Conservation (phyloP, 2,797 vertebrate species). For the Mus minutoides region DNA sequence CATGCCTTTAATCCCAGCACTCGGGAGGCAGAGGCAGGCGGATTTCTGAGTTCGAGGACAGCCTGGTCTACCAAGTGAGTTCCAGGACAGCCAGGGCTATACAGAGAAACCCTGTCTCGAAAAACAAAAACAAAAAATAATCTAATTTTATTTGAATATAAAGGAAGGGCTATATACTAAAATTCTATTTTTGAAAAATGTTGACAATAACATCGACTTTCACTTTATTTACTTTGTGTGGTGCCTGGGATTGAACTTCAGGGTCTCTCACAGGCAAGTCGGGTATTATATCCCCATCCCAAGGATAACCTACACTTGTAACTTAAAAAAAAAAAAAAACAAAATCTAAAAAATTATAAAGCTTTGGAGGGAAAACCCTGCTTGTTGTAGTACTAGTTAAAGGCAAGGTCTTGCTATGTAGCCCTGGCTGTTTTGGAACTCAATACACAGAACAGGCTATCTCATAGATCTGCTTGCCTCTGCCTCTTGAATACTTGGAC, state of each 20-base stretch:
- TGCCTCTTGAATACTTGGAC: background rate
- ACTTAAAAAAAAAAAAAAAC: background rate
- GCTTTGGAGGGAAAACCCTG: slow-evolving; percentile 33
- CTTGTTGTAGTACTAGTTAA: background rate
- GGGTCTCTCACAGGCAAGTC: background rate
- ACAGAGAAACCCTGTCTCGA: no score
- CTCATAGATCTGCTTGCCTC: background rate
- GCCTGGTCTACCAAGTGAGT: no score
- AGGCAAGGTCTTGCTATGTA: background rate
- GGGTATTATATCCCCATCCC: background rate
- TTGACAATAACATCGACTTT: background rate
- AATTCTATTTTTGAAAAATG: slow-evolving; percentile 34
- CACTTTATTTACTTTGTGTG: background rate
- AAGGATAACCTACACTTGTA: background rate
- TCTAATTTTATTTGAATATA: slow-evolving; percentile 55
- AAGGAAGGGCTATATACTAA: background rate
- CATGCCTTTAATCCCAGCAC: no score
- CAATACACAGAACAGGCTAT: background rate
- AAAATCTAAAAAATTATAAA: slow-evolving; percentile 38
- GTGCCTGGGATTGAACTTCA: background rate
- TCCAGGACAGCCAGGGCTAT: no score
- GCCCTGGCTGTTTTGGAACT: background rate
- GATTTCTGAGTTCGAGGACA: no score
- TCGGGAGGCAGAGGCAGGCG: no score
- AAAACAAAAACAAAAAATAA: no score